These are phyloP conservation scores for Oryzias melastigma DNA, from an alignment of 2,113 vertebrate genomes.

Conservation along the genomic window DNA sequence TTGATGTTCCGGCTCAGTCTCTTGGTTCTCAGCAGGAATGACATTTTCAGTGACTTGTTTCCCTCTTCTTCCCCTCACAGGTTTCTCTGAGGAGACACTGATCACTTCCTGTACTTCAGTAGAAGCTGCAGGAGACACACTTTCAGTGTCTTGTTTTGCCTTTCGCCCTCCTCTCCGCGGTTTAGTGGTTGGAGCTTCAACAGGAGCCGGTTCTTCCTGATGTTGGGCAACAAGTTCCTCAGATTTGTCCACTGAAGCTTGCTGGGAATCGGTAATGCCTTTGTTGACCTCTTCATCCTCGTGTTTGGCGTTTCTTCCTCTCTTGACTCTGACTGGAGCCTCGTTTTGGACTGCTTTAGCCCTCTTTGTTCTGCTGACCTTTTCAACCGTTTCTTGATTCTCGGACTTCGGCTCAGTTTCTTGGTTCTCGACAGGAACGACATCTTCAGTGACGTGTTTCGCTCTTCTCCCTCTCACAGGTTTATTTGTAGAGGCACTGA, in stretches of 20 bases:
- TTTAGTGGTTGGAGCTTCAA: slow-evolving; percentile 17
- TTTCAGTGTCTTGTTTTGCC: slow-evolving; percentile 17
- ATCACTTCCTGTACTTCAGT: slow-evolving; percentile 20
- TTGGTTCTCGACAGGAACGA: too few species aligned
- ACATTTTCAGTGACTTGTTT: slow-evolving; percentile 9
- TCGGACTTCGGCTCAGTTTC: neutral
- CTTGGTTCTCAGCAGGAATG: neutral
- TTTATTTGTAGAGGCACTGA: too few species aligned
- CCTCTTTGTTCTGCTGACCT: too few species aligned
- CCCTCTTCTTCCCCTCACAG: slow-evolving; percentile 35
- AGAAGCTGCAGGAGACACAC: slow-evolving; percentile 4
- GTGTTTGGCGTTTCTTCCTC: slow-evolving; percentile 46
- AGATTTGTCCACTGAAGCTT: too few species aligned
- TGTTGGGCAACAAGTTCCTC: too few species aligned
- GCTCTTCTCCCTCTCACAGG: too few species aligned
- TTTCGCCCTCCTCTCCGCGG: slow-evolving; percentile 40
- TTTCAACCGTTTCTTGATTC: neutral
- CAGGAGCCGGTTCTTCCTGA: neutral
- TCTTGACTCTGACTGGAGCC: slow-evolving; percentile 39
- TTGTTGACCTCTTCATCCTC: slow-evolving; percentile 10
- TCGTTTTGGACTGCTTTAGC: neutral
- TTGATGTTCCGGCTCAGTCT: slow-evolving; percentile 11
- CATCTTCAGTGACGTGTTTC: too few species aligned
- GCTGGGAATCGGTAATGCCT: neutral
- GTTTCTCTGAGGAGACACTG: slow-evolving; percentile 22